Evolutionary conservation across 2,888 invertebrate genomes (phyloP), one percentile per base, ranked within the genome.

Genomic region (Cybosia mesomella): DNA sequence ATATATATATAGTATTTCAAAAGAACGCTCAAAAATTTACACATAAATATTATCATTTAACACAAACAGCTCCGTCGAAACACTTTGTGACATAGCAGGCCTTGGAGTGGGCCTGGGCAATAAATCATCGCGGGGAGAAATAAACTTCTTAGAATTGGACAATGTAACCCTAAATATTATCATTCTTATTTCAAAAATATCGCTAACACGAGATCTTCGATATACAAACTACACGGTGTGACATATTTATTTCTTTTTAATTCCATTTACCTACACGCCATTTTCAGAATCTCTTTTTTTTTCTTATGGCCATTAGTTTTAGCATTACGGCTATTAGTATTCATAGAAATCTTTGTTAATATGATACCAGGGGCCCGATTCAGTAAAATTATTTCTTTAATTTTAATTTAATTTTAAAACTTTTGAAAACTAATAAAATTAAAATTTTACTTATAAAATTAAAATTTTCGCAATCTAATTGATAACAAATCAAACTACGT

Each of bases 1-100:
- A n/a, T n/a, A n/a, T n/a, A 32, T 58, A 81, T 81, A 79, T 81
- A 79, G 81, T 81, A 81, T 81, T 81, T 81, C 81, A 81, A 81
- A 81, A 81, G 70, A 76, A 75, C 77, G 73, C 77, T 77, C 74
- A 75, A 77, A 77, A 77, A 68, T 61, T 68, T 66, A 76, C 72
- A 76, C 71, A 76, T 81, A 81, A 81, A 81, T 81, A 81, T 81
- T 81, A 81, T 79, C 81, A 80, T 80, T 75, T 65, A 73, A 73
- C 71, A 73, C 74, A 71, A 79, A 73, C 81, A 77, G 18, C 36
- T 67, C 63, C 59, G 68, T 59, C 70, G 73, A 68, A 73, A 67
- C 74, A 74, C 72, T 77, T 75, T 76, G 81, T 77, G 79, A 81
- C 81, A 79, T 66, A 70, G 61, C 60, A 28, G 66, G 62, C 81